Base-by-base conservation (phyloP, 2,113 vertebrate genomes). In the Leucoraja erinaceus region DNA sequence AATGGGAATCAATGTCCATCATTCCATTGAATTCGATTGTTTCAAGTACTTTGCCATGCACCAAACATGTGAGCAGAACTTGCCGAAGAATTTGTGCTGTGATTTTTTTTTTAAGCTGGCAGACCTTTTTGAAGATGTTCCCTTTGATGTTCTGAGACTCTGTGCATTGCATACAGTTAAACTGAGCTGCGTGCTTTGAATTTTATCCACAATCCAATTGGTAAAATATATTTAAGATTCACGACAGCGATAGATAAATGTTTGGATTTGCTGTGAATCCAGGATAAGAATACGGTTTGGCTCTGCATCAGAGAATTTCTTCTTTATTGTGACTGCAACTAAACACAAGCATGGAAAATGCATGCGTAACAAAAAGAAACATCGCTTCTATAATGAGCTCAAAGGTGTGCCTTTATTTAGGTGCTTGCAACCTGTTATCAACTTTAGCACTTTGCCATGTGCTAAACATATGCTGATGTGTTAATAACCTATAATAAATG, bases 401-500 rank as follows among this genome's bases (percentile, higher is more conserved):
- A 72, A 91, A 91, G 90, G 90, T 72, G 31, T 91, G 66, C 63
- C 66, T 91, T 91, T 91, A 47, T 91, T 25, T 88, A 88, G 28
- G 33, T 28, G 66, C 90, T 72, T 25, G 66, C 66, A 47, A 91
- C 38, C 90, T 72, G 68, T 91, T 91, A 91, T 91, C 90, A 72
- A 72, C 31, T 91, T 91, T 54, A 91, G 38, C 90, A 91, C 90
- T 54, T 70, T 68, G 70, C 33, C 33, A 91, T 70, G 90, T 91
- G 18, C 63, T 91, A 72, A 91, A 38, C 88, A 68, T 91, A 22
- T 91, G 18, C 66, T 72, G 68, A 70, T 91, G 33, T 54, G 90
- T 72, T 91, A 91, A 91, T 91, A 91, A 72, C 90, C 63, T 38
- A 25, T 54, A 91, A 91, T 91, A 91, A 91, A 91, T 72, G 20